phyloP scores from a whole-genome alignment of 2,113 vertebrate species.

The Myotis yumanensis region DNA sequence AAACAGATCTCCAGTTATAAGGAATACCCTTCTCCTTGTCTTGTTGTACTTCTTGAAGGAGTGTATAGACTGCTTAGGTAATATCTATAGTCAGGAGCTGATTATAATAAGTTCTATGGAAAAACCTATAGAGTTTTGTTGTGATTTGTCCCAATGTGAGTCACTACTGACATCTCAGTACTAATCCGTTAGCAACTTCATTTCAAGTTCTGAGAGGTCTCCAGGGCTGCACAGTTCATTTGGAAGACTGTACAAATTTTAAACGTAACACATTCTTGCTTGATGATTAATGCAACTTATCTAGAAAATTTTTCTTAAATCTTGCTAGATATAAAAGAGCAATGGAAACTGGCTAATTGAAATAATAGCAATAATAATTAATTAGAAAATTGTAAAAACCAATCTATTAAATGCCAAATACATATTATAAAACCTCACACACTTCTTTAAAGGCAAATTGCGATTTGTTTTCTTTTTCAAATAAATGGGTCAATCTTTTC shows the following conservation, averaged over 20 bases:
- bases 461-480: slow-evolving; percentile 67
- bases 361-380: slow-evolving; percentile 70
- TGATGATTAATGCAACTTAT: slow-evolving; percentile 64
- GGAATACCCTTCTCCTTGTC: not conserved
- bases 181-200: slow-evolving; percentile 25
- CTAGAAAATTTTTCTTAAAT: slow-evolving; percentile 75
- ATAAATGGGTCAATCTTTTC: slow-evolving; percentile 78
- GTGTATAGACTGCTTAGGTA: not conserved
- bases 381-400: slow-evolving; percentile 79
- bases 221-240: not conserved
- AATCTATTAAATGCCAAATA: slow-evolving; percentile 77
- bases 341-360: slow-evolving; percentile 79
- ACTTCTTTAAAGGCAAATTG: slow-evolving; percentile 82
- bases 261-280: slow-evolving; percentile 32
- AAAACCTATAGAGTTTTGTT: not conserved
- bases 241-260: slow-evolving; percentile 29
- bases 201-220: slow-evolving; percentile 21
- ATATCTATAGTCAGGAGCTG: not conserved
- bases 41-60: not conserved
- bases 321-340: slow-evolving; percentile 77
- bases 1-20: not conserved
- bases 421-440: slow-evolving; percentile 76
- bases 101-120: slow-evolving; percentile 6
- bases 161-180: not conserved
- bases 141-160: slow-evolving; percentile 40